These are phyloP conservation scores for Charaxes varanes DNA, from an alignment of 1,140 invertebrate species.

Conservation along the genomic window DNA sequence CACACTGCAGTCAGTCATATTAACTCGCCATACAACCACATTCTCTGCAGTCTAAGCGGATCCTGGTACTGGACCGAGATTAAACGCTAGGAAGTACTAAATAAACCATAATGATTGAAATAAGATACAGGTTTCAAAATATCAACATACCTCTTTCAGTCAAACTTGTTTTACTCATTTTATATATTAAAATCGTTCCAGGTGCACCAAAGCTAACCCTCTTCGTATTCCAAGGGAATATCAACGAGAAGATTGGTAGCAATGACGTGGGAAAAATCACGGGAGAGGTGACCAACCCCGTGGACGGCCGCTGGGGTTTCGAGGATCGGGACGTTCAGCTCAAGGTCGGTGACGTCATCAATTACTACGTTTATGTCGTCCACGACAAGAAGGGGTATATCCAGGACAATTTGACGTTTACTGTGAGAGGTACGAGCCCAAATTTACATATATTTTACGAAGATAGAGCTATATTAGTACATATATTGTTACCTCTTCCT, in stretches of 20 bases:
- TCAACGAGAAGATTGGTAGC: slow-evolving; percentile 23
- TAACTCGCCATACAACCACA: too few species aligned
- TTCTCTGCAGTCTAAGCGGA: too few species aligned
- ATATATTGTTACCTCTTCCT: too few species aligned
- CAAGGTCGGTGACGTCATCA: slow-evolving; percentile 48
- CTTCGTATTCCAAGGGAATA: slow-evolving; percentile 33
- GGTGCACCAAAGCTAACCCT: slow-evolving; percentile 22
- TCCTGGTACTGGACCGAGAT: too few species aligned
- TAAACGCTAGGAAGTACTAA: too few species aligned
- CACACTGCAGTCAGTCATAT: too few species aligned
- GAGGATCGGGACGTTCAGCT: slow-evolving; percentile 35
- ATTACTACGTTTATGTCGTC: slow-evolving; percentile 61
- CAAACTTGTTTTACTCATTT: too few species aligned
- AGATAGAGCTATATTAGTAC: slow-evolving; percentile 2
- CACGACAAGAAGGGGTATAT: slow-evolving; percentile 31
- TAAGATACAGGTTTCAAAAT: too few species aligned
- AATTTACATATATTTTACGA: background rate
- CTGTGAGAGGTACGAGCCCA: slow-evolving; percentile 19
- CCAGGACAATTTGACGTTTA: slow-evolving; percentile 14
- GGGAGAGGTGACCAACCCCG: slow-evolving; percentile 20
- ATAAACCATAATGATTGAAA: too few species aligned
- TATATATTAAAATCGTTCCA: too few species aligned
- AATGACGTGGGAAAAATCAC: slow-evolving; percentile 25
- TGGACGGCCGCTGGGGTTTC: slow-evolving; percentile 38
- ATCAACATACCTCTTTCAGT: too few species aligned